A percentile compares a stretch with the other conserved stretches of the same genome.
Conservation (phyloP, 2,113 vertebrate genomes). For the Cryptotis parvus region DNA sequence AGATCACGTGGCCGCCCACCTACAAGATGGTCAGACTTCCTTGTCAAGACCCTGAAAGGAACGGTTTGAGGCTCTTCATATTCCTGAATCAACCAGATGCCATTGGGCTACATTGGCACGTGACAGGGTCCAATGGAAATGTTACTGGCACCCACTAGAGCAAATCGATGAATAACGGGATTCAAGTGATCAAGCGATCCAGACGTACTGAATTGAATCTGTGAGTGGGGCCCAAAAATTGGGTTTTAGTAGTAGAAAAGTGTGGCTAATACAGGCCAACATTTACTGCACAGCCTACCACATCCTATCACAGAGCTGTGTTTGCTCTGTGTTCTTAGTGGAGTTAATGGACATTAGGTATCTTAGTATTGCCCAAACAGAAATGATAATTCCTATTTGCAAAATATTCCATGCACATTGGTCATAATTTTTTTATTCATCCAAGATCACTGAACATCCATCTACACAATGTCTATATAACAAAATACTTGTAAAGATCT, state of each 20-base stretch:
- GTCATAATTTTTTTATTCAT: background rate
- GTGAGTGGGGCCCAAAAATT: background rate
- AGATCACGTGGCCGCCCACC: too few relatives aligned
- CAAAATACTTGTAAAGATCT: background rate
- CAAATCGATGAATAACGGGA: too few relatives aligned
- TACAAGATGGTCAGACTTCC: too few relatives aligned
- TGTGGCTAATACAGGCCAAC: background rate
- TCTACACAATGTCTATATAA: background rate
- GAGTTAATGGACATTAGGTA: background rate
- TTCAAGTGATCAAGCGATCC: too few relatives aligned
- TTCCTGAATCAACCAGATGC: too few relatives aligned
- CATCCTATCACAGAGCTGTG: background rate
- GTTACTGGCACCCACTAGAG: too few relatives aligned
- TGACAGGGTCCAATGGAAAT: too few relatives aligned
- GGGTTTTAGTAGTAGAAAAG: background rate
- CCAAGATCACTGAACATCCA: background rate
- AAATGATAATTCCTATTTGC: background rate
- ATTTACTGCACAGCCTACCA: background rate
- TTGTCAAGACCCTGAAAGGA: too few relatives aligned
- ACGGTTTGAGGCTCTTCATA: too few relatives aligned
- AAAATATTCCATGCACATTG: constrained; percentile 12
- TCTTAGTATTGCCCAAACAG: background rate
- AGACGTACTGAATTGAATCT: background rate
- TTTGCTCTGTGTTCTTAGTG: background rate
- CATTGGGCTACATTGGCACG: too few relatives aligned